Base-by-base conservation (phyloP, 2,888 invertebrate species). In the Caenorhabditis wallacei region DNA sequence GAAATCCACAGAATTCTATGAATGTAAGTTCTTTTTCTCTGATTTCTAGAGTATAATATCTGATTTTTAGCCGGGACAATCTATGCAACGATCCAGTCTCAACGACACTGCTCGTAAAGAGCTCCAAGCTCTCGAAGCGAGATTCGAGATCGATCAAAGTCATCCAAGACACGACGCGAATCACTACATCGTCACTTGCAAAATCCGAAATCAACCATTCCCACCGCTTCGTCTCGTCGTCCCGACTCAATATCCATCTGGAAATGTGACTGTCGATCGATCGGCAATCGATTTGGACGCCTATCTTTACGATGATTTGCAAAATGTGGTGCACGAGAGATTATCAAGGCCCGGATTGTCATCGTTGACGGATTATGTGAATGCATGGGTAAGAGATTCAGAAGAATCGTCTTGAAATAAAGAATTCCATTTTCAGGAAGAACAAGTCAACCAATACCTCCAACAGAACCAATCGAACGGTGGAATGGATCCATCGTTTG, bases 271-370 rank as follows among this genome's bases (percentile, higher is more conserved):
- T 1, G 87, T 90, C 40, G 89, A 89, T 35, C 54, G 90, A 40
- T 87, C 87, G 22, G 85, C 84, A 10, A 76, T 90, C 26, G 91
- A 90, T 64, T 35, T 78, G 82, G 91, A 90, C 56, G 80, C 88
- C 3, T 91, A 90, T 80, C 87, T 88, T 61, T 91, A 87, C 82
- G 91, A 91, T 72, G 91, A 91, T 46, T 83, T 91, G 26, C 89
- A 90, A 61, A 90, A 89, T 64, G 78, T 79, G 8, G 88, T 91
- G n/a, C 87, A 91, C 56, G 90, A 91, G 26, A 83, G 90, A 48
- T 82, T 91, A 61, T 79, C 80, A 24, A 82, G 87, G 63, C 84
- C 85, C 3, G 86, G 85, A 24, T 66, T 87, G 10, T 72, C 85
- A 16, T 81, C 90, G 13, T 85, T 91, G 54, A 84, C 89, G 7